Percentiles rank a stretch among this genome's conserved stretches.
These are phyloP conservation scores for Drosophila testacea DNA, from an alignment of 2,888 invertebrate genomes.

Conservation along the genomic window DNA sequence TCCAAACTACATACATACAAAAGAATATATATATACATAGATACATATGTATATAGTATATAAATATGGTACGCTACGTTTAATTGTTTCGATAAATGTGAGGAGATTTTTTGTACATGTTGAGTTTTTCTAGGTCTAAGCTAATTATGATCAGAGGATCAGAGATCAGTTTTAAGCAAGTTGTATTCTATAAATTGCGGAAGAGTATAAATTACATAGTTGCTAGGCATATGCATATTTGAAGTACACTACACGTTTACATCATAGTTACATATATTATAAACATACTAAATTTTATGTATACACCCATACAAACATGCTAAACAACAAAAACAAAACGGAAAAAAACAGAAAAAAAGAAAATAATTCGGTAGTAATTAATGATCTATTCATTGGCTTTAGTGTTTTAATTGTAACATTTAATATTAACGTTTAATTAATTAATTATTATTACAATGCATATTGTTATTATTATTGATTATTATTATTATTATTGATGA, in stretches of 20 bases:
- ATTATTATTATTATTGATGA: conserved; percentile 43
- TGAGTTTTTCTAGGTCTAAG: conserved; percentile 64
- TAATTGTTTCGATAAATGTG: conserved; percentile 45
- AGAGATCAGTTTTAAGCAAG: conserved; percentile 25
- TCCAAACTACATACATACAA: conserved; percentile 39
- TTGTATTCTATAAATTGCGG: conserved; percentile 30
- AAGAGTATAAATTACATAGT: conserved; percentile 76
- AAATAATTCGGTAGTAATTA: conserved; percentile 56
- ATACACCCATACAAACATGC: conserved; percentile 13
- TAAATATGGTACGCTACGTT: conserved; percentile 34
- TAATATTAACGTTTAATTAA: conserved; percentile 48
- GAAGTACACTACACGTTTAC: conserved; percentile 29
- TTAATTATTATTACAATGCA: conserved; percentile 59
- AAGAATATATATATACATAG: conserved; percentile 3
- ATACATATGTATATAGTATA: conserved; percentile 6
- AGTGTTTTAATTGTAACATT: conserved; percentile 82
- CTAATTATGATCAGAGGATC: conserved; percentile 2
- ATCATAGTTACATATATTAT: conserved; percentile 10
- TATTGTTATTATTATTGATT: conserved; percentile 65
- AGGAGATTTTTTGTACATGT: conserved; percentile 65
- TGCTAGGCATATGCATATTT: conserved; percentile 51
- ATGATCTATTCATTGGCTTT: conserved; percentile 80
- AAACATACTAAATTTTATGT: conserved; percentile 25
- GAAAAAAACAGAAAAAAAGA: conserved; percentile 21
- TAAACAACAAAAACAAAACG: conserved; percentile 5